Percentiles rank a stretch among this genome's conserved stretches.
Evolutionary conservation across 2,113 vertebrate genomes (phyloP).

Genomic region (Patagioenas fasciata): DNA sequence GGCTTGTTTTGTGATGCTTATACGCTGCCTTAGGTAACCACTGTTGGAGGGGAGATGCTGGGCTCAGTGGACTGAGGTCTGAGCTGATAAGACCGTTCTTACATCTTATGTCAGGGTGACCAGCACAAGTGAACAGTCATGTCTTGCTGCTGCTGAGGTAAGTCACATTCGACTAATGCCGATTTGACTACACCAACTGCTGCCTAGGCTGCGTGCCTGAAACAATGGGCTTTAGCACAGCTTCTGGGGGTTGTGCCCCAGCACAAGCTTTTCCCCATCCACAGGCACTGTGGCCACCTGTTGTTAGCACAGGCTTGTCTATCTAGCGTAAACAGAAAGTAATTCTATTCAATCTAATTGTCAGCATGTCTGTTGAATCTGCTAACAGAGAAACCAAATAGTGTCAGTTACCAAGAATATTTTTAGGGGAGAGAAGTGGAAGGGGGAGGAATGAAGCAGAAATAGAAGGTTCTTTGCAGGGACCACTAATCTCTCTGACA

Average conservation of each 20-base stretch:
- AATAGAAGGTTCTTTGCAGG: background rate
- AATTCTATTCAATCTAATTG: conserved; percentile 47
- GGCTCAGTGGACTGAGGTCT: background rate
- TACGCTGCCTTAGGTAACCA: background rate
- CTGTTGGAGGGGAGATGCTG: background rate
- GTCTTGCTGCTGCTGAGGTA: background rate
- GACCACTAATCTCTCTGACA: background rate
- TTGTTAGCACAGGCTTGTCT: conserved; percentile 30
- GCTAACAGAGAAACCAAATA: background rate
- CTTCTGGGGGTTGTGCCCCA: background rate
- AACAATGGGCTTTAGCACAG: background rate
- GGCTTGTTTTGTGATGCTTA: background rate
- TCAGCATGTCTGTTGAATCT: background rate
- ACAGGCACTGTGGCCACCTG: background rate
- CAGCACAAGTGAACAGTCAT: background rate
- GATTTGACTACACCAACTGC: background rate
- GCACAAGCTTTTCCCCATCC: background rate
- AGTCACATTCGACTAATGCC: background rate
- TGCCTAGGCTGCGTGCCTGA: background rate
- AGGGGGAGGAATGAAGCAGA: background rate
- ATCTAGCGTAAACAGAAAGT: conserved; percentile 52
- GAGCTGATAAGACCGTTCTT: background rate
- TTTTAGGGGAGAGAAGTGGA: background rate
- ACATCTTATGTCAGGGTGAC: background rate
- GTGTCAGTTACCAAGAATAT: conserved; percentile 1